A percentile compares a stretch with the other conserved stretches of the same genome.
phyloP scores from a whole-genome alignment of 1,140 invertebrate species.

The Tetramorium parvispinum region DNA sequence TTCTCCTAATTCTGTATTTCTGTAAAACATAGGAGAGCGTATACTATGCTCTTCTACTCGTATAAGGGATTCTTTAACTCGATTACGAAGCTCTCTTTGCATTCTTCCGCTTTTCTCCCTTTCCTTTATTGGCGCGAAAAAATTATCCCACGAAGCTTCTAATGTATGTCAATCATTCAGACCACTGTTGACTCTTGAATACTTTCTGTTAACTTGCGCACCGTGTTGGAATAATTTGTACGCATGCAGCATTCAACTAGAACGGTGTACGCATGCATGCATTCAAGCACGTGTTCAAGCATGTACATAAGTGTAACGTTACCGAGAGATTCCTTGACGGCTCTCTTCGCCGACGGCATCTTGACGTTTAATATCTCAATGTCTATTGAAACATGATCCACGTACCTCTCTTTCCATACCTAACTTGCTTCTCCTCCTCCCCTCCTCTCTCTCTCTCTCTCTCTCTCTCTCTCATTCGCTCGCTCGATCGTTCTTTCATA shows the following conservation, averaged over 20 bases:
- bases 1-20: slow-evolving; percentile 7
- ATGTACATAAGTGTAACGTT: slow-evolving; percentile 33
- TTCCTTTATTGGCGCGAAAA: slow-evolving; percentile 35
- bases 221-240: slow-evolving; percentile 55
- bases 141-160: slow-evolving; percentile 62
- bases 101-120: not conserved
- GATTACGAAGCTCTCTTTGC: not conserved
- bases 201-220: slow-evolving; percentile 43
- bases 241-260: slow-evolving; percentile 1
- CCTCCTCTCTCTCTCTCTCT: not conserved
- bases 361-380: slow-evolving; percentile 60
- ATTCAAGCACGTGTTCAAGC: not conserved
- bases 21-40: not conserved
- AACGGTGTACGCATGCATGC: not conserved
- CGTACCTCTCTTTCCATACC: slow-evolving; percentile 4
- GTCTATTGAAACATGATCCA: slow-evolving; percentile 25
- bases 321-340: slow-evolving; percentile 27
- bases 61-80: not conserved
- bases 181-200: slow-evolving; percentile 32
- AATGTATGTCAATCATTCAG: slow-evolving; percentile 66
- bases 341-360: slow-evolving; percentile 54
- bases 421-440: no score
- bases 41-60: not conserved
- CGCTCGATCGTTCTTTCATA: not conserved
- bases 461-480: not conserved